Evolutionary conservation across 1,140 invertebrate species (phyloP).

Genomic region (Saccostrea glomerata): DNA sequence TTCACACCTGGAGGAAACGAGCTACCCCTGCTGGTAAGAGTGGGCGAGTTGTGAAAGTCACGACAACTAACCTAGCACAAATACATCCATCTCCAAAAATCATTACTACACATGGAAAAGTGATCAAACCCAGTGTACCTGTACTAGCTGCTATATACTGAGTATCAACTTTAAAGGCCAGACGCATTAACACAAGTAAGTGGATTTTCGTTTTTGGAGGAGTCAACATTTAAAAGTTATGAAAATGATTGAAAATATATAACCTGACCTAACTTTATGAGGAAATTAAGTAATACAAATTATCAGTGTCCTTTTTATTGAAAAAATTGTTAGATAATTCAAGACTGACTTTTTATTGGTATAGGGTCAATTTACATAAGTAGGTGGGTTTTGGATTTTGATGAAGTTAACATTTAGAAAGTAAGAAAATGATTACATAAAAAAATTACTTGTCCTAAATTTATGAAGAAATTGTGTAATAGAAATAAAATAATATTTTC

Average conservation of each 20-base stretch:
- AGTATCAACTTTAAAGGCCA: background rate
- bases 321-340: no score
- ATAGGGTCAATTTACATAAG: no score
- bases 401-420: no score
- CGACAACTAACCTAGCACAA: background rate
- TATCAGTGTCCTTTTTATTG: background rate
- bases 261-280: background rate
- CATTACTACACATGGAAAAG: background rate
- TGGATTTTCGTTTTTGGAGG: no score
- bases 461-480: no score
- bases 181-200: background rate
- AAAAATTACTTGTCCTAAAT: no score
- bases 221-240: no score
- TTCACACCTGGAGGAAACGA: background rate
- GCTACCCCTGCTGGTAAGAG: background rate
- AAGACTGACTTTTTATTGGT: no score
- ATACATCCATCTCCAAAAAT: background rate
- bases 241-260: no score
- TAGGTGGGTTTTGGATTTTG: no score
- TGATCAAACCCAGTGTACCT: background rate
- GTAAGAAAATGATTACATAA: no score
- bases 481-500: no score
- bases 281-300: background rate
- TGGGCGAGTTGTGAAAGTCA: constrained; percentile 29
- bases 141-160: background rate